A percentile compares a stretch with the other conserved stretches of the same genome.
Conservation (phyloP, 2,888 invertebrate genomes). For the Unio delphinus region DNA sequence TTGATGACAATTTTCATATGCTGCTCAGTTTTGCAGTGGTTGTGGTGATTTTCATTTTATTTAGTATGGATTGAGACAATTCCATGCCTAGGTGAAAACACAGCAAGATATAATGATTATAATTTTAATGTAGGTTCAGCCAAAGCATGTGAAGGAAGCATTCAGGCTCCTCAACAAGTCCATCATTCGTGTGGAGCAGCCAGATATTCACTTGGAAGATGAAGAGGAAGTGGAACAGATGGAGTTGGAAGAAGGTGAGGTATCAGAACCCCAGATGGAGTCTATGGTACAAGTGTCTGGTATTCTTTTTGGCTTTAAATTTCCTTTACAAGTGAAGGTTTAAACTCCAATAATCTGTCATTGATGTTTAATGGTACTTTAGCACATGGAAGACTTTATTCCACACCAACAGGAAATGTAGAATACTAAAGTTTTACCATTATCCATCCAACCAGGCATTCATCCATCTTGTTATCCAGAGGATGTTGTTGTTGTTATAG, state of each 20-base stretch:
- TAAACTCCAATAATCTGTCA: too few species aligned
- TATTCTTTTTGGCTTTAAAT: too few species aligned
- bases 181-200: slow-evolving; percentile 97
- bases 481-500: too few species aligned
- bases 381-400: slow-evolving; percentile 6
- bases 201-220: slow-evolving; percentile 93
- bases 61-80: too few species aligned
- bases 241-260: slow-evolving; percentile 56
- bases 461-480: too few species aligned
- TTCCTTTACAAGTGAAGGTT: too few species aligned
- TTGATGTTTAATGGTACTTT: too few species aligned
- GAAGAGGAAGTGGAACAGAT: slow-evolving; percentile 72
- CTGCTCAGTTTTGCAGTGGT: too few species aligned
- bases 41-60: too few species aligned
- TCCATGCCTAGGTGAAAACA: too few species aligned
- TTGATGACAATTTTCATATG: not conserved
- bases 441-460: too few species aligned
- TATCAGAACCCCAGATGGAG: not conserved
- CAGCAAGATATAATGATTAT: not conserved
- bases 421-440: not conserved
- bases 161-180: slow-evolving; percentile 93
- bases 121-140: slow-evolving; percentile 76
- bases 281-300: not conserved
- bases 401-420: slow-evolving; percentile 18
- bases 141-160: slow-evolving; percentile 92